phyloP scores from a whole-genome alignment of 2,888 invertebrate species.

The Acrobasis repandana region DNA sequence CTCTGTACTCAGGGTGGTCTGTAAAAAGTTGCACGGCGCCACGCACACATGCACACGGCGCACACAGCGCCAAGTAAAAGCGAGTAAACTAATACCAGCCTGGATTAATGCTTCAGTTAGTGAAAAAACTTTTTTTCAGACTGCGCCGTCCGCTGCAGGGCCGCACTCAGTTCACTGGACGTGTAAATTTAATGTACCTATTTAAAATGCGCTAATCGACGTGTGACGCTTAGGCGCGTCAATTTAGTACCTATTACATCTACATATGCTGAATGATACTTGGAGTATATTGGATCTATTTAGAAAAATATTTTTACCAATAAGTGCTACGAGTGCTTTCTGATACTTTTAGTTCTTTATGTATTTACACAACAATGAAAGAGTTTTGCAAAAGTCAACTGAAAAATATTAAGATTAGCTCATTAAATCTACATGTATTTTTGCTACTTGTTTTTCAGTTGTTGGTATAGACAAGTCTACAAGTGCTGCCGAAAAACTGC shows the following conservation, averaged over 20 bases:
- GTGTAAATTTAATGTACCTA: constrained; percentile 38
- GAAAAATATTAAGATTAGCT: too few species aligned
- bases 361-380: too few species aligned
- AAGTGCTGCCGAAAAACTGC: too few species aligned
- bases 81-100: constrained; percentile 82
- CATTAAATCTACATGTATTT: too few species aligned
- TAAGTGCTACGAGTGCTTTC: too few species aligned
- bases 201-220: constrained; percentile 23
- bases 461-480: too few species aligned
- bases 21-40: constrained; percentile 73
- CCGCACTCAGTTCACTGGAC: constrained; percentile 52
- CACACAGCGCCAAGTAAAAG: constrained; percentile 70
- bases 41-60: constrained; percentile 61
- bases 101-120: constrained; percentile 84
- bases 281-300: too few species aligned
- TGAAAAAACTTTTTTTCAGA: constrained; percentile 83
- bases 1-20: constrained; percentile 55
- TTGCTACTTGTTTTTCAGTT: too few species aligned
- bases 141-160: constrained; percentile 78
- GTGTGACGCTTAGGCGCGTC: constrained; percentile 1
- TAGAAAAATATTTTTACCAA: too few species aligned
- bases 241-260: not conserved
- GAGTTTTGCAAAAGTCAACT: too few species aligned
- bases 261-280: too few species aligned
- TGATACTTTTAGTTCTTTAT: too few species aligned